Base-by-base conservation (phyloP, 2,797 vertebrate genomes). In the Ptychadena robeensis region DNA sequence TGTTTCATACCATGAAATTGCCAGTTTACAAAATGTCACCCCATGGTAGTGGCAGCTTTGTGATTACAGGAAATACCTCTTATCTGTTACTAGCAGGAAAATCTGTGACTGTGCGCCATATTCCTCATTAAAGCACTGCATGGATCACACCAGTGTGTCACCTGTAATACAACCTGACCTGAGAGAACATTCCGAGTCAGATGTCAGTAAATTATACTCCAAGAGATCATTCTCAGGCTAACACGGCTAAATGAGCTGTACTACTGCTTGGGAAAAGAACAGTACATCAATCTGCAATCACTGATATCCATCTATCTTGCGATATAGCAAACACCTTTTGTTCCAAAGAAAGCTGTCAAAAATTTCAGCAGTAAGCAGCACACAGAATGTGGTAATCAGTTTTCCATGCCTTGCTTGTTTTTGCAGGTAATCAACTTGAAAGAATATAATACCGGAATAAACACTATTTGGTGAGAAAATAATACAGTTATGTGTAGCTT, bases 331-430 rank as follows among this genome's bases (percentile, higher is more conserved):
- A 79, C 75, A 30, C 22, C 67, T 63, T 53, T 67, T 73, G 69
- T 53, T 67, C 75, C 71, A 66, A 30, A 12, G 14, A 59, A 57
- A 40, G 61, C 31, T 79, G 82, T 68, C 76, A 79, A 73, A 72
- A 64, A 59, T 66, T 59, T 27, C 61, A 79, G 78, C 31, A 68
- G 68, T 59, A 72, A 32, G 65, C 67, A 48, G 65, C 65, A 76
- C 44, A 38, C 35, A 48, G n/a, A 75, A 38, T 61, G 27, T 53
- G 14, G 76, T 79, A 79, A 84, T 84, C 76, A 59, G 70, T 72
- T 84, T 84, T 84, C 66, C 68, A 76, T 68, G 76, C 82, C 30
- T 75, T 79, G 69, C 44, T 79, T 79, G 61, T 73, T 83, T 82
- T 77, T 38, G 35, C 61, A 48, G 30, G 38, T 83, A 79, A 79